Evolutionary conservation across 1,140 invertebrate species (phyloP), one percentile per base, ranked within the genome.

Genomic region (Lucilia cuprina): DNA sequence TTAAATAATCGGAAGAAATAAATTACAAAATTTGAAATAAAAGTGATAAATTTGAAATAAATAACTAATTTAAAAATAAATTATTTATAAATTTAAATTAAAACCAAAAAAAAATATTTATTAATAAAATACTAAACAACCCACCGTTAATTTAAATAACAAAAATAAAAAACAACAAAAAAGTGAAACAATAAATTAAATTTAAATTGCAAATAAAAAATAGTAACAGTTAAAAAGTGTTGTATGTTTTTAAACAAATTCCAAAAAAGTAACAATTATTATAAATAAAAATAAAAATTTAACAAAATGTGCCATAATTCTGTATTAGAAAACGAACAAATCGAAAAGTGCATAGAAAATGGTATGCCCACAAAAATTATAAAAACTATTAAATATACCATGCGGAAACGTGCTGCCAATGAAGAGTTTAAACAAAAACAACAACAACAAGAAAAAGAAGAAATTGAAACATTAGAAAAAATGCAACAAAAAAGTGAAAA

Each of bases 231-330:
- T 30, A 60, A 60, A 60, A 17, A 60, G n/a, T n/a, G 55, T 4
- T n/a, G 2, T 60, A 60, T 7, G 7, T 17, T 17, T 60, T n/a
- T n/a, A n/a, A 60, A 17, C n/a, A n/a, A 60, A 60, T n/a, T 14
- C 5, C 0, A n/a, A 60, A 60, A 60, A 60, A 60, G 25, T 30
- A 30, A 30, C 25, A 60, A 60, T n/a, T n/a, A 60, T n/a, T 30
- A 30, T 2, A 30, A 30, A n/a, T n/a, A n/a, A 30, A 30, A 60
- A 70, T 12, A 25, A 7, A 21, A 70, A 70, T 21, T 55, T 12
- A 70, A 70, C 82, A 88, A 90, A 89, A 90, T 90, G 89, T 90
- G 88, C 86, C 88, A 89, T 85, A 90, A 89, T 86, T 90, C 88
- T 84, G 86, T 87, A 82, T 87, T 90, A 82, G 86, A 90, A 87